Base-by-base conservation (phyloP, 1,140 invertebrate genomes). In the Drosophila santomea region DNA sequence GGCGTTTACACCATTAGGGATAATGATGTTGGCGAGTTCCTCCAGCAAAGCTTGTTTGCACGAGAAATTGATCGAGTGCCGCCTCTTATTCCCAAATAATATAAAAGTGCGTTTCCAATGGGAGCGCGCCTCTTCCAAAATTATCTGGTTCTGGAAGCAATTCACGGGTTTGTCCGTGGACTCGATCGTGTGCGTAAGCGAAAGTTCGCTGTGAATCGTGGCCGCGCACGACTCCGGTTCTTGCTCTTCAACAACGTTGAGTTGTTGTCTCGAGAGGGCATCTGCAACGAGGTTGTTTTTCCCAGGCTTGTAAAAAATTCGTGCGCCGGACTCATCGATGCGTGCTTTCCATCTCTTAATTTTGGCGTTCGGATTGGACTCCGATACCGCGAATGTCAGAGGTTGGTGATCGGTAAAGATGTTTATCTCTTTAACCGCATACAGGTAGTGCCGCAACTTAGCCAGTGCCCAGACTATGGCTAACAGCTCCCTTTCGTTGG, bases 91-190 rank as follows among this genome's bases (percentile, higher is more conserved):
- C 2, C 39, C 45, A 14, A 64, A 64, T 1, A 64, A 11, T 3
- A 55, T 45, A 32, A 63, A 36, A 2, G 23, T 48, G 39, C 45
- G 4, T 32, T 32, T 32, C 28, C 28, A 32, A 32, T 7, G 5
- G 56, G 48, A 44, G 32, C 12, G 5, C 11, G 15, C 41, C 20
- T 73, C 56, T 54, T 76, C 35, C 4, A 64, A 14, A 28, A 63
- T 54, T 5, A 72, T 75, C 20, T 75, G 54, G 35, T 64, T 75
- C 32, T 44, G 36, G 5, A 75, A 64, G 28, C 54, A 75, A 25
- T 64, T 64, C 0, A 72, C 15, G 1, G 59, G 48, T 20, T 64
- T 64, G 7, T 72, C 73, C 2, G 54, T 63, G 3, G 58, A 28
- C 2, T 55, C 44, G 2, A 63, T 41, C 4, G 50, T 59, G 14